phyloP scores from a whole-genome alignment of 2,888 invertebrate genomes.

The Ectobius pallidus region DNA sequence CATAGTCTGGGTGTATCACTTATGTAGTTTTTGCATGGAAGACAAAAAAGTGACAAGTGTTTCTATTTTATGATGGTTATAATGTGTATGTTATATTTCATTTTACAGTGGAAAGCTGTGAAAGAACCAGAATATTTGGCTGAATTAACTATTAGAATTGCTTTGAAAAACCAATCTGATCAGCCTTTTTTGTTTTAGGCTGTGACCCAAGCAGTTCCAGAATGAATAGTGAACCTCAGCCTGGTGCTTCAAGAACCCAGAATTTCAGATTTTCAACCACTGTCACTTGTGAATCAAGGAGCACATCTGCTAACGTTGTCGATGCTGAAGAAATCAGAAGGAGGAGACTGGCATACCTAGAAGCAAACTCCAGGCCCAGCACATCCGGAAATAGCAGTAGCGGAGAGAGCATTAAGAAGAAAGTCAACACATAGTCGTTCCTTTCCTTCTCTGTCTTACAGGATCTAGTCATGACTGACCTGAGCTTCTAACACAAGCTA shows the following conservation, averaged over 20 bases:
- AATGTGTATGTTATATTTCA: no score
- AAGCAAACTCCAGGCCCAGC: slow-evolving; percentile 31
- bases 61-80: no score
- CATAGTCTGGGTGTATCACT: no score
- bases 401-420: neutral
- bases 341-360: slow-evolving; percentile 47
- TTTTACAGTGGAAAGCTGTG: no score
- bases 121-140: no score
- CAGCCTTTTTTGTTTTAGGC: slow-evolving; percentile 16
- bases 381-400: neutral
- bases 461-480: slow-evolving; percentile 26
- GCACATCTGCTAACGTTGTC: neutral
- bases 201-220: slow-evolving; percentile 23
- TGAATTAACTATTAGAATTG: no score
- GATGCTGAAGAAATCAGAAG: slow-evolving; percentile 47
- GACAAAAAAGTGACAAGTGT: no score
- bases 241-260: neutral
- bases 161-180: no score
- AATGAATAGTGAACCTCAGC: neutral
- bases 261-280: no score
- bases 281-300: neutral
- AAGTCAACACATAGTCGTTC: slow-evolving; percentile 17
- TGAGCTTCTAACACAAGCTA: no score
- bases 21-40: no score
- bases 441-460: neutral